phyloP scores from a whole-genome alignment of 2,797 vertebrate genomes.

The Anas bahamensis region DNA sequence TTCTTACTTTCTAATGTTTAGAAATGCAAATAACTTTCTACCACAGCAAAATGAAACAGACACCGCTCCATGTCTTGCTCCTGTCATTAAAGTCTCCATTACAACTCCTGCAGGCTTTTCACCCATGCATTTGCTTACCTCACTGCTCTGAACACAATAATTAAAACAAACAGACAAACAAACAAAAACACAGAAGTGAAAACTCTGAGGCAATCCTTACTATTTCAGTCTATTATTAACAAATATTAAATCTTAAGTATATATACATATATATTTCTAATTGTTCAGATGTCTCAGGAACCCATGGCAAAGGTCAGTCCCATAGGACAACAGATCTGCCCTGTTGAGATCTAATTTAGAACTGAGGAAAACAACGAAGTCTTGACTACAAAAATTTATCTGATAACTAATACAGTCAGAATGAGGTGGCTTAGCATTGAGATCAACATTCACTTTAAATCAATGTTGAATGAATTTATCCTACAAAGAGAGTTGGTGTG shows the following conservation, averaged over 20 bases:
- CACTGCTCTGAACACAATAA: background rate
- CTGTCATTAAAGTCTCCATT: background rate
- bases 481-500: background rate
- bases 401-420: background rate
- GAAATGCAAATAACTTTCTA: background rate
- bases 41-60: background rate
- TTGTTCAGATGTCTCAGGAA: background rate
- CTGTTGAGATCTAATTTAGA: background rate
- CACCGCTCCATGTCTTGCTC: background rate
- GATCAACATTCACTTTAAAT: background rate
- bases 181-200: background rate
- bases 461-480: background rate
- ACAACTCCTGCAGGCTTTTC: background rate
- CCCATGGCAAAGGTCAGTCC: background rate
- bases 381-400: background rate
- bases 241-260: background rate
- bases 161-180: too few relatives aligned
- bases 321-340: background rate
- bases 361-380: background rate
- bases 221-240: background rate
- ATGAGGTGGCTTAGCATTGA: background rate
- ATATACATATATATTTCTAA: background rate
- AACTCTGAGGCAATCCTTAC: background rate
- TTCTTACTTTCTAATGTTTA: background rate
- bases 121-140: background rate